These are phyloP conservation scores for Pyrgus malvae DNA, from an alignment of 2,888 invertebrate species.

Conservation along the genomic window DNA sequence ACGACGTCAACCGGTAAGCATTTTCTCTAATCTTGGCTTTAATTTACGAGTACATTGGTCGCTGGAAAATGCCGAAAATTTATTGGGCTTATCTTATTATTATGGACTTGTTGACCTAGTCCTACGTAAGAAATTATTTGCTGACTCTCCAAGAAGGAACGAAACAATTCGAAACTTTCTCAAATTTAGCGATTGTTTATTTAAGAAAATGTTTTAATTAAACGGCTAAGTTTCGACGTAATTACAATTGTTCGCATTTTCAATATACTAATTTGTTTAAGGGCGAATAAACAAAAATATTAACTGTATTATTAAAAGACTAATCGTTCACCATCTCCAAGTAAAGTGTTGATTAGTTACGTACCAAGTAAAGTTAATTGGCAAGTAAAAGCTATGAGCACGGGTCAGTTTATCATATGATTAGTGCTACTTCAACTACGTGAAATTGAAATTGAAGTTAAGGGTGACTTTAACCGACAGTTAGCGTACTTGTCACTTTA, in stretches of 20 bases:
- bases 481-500: too few species aligned
- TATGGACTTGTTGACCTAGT: neutral
- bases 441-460: too few species aligned
- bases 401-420: too few species aligned
- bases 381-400: too few species aligned
- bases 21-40: conserved; percentile 12
- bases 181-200: neutral
- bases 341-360: too few species aligned
- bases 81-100: conserved; percentile 15
- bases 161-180: neutral
- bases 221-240: neutral
- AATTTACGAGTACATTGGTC: conserved; percentile 10
- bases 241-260: neutral
- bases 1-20: conserved; percentile 15
- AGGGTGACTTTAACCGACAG: too few species aligned
- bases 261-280: neutral
- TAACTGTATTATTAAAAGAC: too few species aligned
- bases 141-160: neutral
- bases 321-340: too few species aligned
- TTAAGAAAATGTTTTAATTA: neutral
- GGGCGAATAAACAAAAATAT: neutral
- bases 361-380: too few species aligned
- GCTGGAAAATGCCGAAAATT: conserved; percentile 21
- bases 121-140: neutral
- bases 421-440: too few species aligned